phyloP scores from a whole-genome alignment of 2,888 invertebrate genomes.

The Sesia bembeciformis region DNA sequence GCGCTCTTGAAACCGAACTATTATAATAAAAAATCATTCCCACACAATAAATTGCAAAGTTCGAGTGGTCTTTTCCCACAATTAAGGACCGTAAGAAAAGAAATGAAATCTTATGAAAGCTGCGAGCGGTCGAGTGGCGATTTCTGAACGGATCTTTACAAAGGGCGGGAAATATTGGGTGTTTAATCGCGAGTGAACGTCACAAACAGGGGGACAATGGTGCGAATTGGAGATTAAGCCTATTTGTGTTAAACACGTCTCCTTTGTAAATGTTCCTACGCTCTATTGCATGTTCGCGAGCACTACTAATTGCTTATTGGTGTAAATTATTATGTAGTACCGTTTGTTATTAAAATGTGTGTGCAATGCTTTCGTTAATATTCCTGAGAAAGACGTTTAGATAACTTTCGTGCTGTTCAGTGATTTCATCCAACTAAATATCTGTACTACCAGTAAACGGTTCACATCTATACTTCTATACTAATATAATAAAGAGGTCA shows the following conservation, averaged over 20 bases:
- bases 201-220: slow-evolving; percentile 41
- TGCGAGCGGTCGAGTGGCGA: slow-evolving; percentile 52
- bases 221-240: slow-evolving; percentile 49
- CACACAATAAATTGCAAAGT: slow-evolving; percentile 49
- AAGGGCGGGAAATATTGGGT: slow-evolving; percentile 46
- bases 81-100: slow-evolving; percentile 37
- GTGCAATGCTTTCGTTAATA: too few relatives aligned
- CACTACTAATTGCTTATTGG: slow-evolving; percentile 25
- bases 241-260: slow-evolving; percentile 61
- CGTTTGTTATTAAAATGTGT: slow-evolving; percentile 20
- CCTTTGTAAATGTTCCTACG: slow-evolving; percentile 44
- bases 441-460: too few relatives aligned
- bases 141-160: slow-evolving; percentile 35
- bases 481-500: too few relatives aligned
- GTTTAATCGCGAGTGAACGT: slow-evolving; percentile 49
- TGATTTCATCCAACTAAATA: too few relatives aligned
- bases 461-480: too few relatives aligned
- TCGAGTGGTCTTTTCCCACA: slow-evolving; percentile 59
- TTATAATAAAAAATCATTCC: slow-evolving; percentile 22
- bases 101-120: slow-evolving; percentile 24
- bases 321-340: slow-evolving; percentile 3
- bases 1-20: slow-evolving; percentile 3
- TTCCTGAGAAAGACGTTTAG: too few relatives aligned
- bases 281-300: slow-evolving; percentile 25
- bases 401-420: too few relatives aligned